Conservation (phyloP, 2,888 invertebrate genomes). For the Eupeodes latifasciatus region DNA sequence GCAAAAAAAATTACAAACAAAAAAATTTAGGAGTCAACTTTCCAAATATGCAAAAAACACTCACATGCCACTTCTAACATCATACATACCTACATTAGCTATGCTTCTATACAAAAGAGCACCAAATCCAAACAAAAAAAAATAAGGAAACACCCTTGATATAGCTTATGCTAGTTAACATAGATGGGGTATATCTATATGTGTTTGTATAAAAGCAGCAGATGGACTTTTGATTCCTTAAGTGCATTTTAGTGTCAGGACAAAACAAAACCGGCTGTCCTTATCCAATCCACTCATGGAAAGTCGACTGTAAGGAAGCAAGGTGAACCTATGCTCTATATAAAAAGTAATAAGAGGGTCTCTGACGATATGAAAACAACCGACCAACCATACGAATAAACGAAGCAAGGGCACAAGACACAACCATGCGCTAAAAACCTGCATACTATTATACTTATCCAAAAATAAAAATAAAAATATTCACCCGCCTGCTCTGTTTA, state of each 20-base stretch:
- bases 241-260: conserved; percentile 66
- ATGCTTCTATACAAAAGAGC: background rate
- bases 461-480: conserved; percentile 1
- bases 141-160: conserved; percentile 28
- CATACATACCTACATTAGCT: background rate
- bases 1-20: background rate
- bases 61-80: conserved; percentile 45
- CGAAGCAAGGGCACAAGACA: conserved; percentile 3
- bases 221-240: conserved; percentile 72
- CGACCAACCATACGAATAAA: background rate
- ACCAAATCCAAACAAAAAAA: conserved; percentile 6
- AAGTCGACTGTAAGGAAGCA: background rate
- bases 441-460: background rate
- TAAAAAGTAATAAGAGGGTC: conserved; percentile 38
- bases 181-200: background rate
- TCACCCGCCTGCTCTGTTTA: conserved; percentile 24
- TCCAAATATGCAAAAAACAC: conserved; percentile 56
- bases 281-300: conserved; percentile 9
- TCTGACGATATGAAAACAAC: background rate
- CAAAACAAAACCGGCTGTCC: conserved; percentile 44
- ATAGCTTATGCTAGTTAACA: background rate
- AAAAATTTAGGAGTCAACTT: conserved; percentile 28
- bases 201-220: conserved; percentile 22
- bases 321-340: conserved; percentile 4
- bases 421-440: conserved; percentile 13